A percentile compares a stretch with the other conserved stretches of the same genome.
Conservation (phyloP, 2,113 vertebrate genomes). For the Syngnathus typhle region DNA sequence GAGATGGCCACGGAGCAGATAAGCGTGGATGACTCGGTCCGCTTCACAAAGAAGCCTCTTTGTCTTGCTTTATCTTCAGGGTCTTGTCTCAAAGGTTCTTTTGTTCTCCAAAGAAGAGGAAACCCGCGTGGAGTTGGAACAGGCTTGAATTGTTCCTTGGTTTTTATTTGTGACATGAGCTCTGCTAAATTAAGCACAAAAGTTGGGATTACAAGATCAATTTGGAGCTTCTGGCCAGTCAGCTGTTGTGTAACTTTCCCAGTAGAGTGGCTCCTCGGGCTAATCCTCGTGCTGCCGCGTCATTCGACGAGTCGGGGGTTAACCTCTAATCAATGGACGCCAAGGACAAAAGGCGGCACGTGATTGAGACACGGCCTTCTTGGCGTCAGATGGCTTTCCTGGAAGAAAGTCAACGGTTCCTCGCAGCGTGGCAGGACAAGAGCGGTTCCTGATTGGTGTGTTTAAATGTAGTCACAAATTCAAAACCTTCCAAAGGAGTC, state of each 20-base stretch:
- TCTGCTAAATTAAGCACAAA: neutral
- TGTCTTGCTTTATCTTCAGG: neutral
- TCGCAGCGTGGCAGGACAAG: neutral
- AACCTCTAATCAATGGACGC: neutral
- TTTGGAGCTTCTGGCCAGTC: neutral
- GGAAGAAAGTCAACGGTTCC: constrained; percentile 1
- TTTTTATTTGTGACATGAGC: neutral
- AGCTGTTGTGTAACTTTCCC: constrained; percentile 39
- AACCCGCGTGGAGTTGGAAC: neutral
- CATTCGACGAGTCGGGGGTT: neutral
- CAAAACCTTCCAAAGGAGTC: too few relatives aligned
- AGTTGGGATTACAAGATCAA: constrained; percentile 2
- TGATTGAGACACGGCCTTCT: neutral
- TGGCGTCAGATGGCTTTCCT: neutral
- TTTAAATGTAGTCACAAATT: neutral
- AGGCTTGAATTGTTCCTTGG: neutral
- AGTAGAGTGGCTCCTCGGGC: constrained; percentile 5
- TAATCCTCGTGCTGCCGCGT: neutral
- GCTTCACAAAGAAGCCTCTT: neutral
- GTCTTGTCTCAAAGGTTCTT: neutral
- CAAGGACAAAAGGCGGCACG: neutral
- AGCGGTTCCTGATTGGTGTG: neutral
- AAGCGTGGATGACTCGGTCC: neutral
- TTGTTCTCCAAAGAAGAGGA: neutral
- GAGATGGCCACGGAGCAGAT: neutral